Conservation (phyloP, 2,113 vertebrate genomes). For the human (Homo sapiens) region GRCh38 chrX:32104001-32104500, state of each 20-base stretch:
- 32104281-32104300: neutral
- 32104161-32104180: neutral
- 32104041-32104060: no score
- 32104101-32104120: neutral
- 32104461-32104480: neutral
- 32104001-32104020: neutral
- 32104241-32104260: neutral
- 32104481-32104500: neutral
- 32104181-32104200: neutral
- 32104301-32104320: neutral
- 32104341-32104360: neutral
- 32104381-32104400: neutral
- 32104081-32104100: neutral
- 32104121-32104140: neutral
- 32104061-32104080: neutral
- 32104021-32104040: neutral
- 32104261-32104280: neutral
- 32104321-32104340: neutral
- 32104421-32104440: neutral
- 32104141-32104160: neutral
- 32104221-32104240: neutral
- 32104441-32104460: neutral
- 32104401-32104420: neutral
- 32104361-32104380: neutral
- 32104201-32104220: neutral